Evolutionary conservation across 30 jellyfish, hydroid and myxozoan genomes (phyloP).

Genomic region (Aurelia coerulea): DNA sequence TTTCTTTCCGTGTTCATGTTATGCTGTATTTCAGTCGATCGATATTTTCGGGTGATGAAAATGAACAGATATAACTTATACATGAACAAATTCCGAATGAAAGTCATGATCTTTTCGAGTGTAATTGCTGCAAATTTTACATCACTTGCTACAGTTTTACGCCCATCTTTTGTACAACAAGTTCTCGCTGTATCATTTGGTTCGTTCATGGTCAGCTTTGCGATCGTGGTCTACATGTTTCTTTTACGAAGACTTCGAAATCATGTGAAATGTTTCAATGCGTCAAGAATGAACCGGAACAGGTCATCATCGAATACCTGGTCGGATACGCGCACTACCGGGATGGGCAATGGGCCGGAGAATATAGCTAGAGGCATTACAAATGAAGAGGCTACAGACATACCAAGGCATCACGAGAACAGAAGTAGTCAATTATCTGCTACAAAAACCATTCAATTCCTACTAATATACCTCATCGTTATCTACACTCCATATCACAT

Average conservation of each 20-base stretch:
- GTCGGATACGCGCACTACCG: too few relatives aligned
- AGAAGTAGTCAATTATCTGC: background rate
- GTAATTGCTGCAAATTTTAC: conserved; percentile 5
- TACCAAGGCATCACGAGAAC: background rate
- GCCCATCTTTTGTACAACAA: background rate
- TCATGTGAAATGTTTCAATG: too few relatives aligned
- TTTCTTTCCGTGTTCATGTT: conserved; percentile 55
- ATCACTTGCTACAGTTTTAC: background rate
- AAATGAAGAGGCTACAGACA: background rate
- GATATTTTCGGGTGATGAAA: conserved; percentile 51
- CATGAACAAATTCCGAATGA: conserved; percentile 54
- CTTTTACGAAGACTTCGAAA: too few relatives aligned
- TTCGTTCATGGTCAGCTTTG: too few relatives aligned
- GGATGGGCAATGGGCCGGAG: background rate
- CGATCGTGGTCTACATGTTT: too few relatives aligned
- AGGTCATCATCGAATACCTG: too few relatives aligned
- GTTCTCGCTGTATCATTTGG: background rate
- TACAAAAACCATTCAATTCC: background rate
- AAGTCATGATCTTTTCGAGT: conserved; percentile 17
- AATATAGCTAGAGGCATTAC: background rate
- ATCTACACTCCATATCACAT: conserved; percentile 1
- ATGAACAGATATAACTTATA: conserved; percentile 36
- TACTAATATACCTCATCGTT: background rate
- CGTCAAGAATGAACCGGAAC: too few relatives aligned
- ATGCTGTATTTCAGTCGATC: conserved; percentile 33